Evolutionary conservation across 2,888 invertebrate species (phyloP), one percentile per base, ranked within the genome.

Genomic region (Andrena bucephala): DNA sequence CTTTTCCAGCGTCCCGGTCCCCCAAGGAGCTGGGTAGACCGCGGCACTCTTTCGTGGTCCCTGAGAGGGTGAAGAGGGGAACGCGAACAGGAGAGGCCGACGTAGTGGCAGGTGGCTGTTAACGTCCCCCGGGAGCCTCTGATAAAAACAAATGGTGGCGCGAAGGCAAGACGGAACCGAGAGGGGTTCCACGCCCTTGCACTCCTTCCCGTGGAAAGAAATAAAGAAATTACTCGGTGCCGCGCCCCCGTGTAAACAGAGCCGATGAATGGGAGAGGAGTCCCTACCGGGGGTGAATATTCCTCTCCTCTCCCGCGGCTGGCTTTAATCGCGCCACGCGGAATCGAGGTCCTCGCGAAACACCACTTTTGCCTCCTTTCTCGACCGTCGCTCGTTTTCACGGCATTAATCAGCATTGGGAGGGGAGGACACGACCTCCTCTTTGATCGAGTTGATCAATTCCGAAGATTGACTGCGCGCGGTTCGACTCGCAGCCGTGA

Each of bases 141-240:
- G 93, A 94, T 94, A 93, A 94, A 94, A 94, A 94, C 92, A 92
- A 93, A 94, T 93, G 93, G 92, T 90, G 89, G 89, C 89, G 91
- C 91, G 91, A 82, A 78, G 78, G 79, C 73, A 87, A 60, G 84
- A 86, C 86, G 83, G 57, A 76, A 72, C 77, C 73, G 72, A 83
- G 52, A 81, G 87, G 87, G 86, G 70, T 69, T 66, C 69, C 73
- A 78, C 74, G 76, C 77, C 69, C 76, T 73, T 81, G 76, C 80
- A 81, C 81, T 89, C 89, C 88, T 87, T 69, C 70, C 57, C 85
- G 83, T 87, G 86, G 88, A 89, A 87, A 84, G 89, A 91, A 94
- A 93, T 94, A 94, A 93, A 93, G 92, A 93, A 94, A 93, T 94
- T 93, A 93, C 93, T 89, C 88, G 83, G 76, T 78, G 85, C 81